Base-by-base conservation (phyloP, 2,888 invertebrate genomes). In the Caradrina clavipalpis region DNA sequence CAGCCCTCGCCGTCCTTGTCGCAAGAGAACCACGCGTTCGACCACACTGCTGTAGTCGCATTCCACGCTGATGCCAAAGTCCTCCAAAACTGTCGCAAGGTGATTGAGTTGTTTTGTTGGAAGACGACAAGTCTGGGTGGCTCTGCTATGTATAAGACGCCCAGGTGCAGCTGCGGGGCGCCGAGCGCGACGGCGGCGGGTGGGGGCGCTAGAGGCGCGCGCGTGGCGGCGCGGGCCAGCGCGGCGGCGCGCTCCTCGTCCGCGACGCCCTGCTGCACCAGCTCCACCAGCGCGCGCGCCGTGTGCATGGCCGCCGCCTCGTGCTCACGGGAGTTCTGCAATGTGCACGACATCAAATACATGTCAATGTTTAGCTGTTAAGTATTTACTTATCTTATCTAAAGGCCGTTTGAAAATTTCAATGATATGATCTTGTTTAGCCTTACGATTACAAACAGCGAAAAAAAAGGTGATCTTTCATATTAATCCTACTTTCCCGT, bases 21-120 rank as follows among this genome's bases (percentile, higher is more conserved):
- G 82, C 96, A 95, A 6, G 96, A 92, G 82, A 94, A 94, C 96
- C 96, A 95, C 31, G 94, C 93, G 84, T 92, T 92, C 10, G 96
- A 92, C 96, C 96, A 96, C 67, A 96, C 91, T 21, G 94, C 94
- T 13, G 91, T 78, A 22, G 92, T 94, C 7, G 94, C 93, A 83
- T 96, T 96, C 96, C 96, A 96, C 0, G 96, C 95, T 15, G 93
- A 92, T 21, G 96, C 96, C 64, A 96, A 89, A 1, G 96, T 94
- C 51, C 94, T 92, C 97, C 97, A 97, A 84, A 96, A 97, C 82
- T 94, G 94, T 60, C 96, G 96, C 22, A 96, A 92, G 8, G 94
- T 93, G 10, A 90, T 89, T 2, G 96, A 94, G 78, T 96, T 96
- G 85, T 96, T 96, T 75, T 94, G 95, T 82, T 96, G 95, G 82